Conservation (phyloP, 2,113 vertebrate species). For the Osmerus mordax region DNA sequence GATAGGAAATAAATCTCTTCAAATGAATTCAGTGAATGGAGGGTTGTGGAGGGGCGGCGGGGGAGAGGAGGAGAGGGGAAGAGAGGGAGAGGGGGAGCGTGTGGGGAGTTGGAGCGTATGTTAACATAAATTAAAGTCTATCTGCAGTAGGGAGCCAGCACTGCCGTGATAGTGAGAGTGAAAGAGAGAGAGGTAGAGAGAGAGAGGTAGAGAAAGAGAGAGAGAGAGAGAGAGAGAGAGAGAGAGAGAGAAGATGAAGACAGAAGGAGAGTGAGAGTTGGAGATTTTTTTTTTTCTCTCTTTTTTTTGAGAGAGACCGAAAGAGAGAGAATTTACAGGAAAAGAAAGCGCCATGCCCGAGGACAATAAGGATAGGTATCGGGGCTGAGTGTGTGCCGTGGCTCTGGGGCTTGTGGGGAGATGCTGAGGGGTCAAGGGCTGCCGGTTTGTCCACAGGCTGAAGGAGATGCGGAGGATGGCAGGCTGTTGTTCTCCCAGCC, state of each 20-base stretch:
- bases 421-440: not conserved
- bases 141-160: slow-evolving; percentile 34
- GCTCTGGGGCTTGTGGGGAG: not conserved
- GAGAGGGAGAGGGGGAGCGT: slow-evolving; percentile 6
- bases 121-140: slow-evolving; percentile 73
- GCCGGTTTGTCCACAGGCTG: not conserved
- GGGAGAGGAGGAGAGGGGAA: slow-evolving; percentile 21
- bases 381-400: not conserved
- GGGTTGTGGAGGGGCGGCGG: slow-evolving; percentile 29
- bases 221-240: slow-evolving; percentile 9
- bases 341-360: slow-evolving; percentile 6
- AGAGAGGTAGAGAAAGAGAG: slow-evolving; percentile 6
- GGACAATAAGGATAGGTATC: slow-evolving; percentile 3
- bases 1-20: slow-evolving; percentile 77
- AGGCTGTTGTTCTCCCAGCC: slow-evolving; percentile 34
- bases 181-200: slow-evolving; percentile 14
- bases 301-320: not conserved
- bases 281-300: not conserved
- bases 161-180: slow-evolving; percentile 2
- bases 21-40: slow-evolving; percentile 66
- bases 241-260: slow-evolving; percentile 2
- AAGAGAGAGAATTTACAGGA: not conserved
- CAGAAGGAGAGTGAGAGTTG: slow-evolving; percentile 4
- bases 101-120: slow-evolving; percentile 55
- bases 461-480: slow-evolving; percentile 24